Base-by-base conservation (phyloP, 2,113 vertebrate species). In the Serinus canaria region DNA sequence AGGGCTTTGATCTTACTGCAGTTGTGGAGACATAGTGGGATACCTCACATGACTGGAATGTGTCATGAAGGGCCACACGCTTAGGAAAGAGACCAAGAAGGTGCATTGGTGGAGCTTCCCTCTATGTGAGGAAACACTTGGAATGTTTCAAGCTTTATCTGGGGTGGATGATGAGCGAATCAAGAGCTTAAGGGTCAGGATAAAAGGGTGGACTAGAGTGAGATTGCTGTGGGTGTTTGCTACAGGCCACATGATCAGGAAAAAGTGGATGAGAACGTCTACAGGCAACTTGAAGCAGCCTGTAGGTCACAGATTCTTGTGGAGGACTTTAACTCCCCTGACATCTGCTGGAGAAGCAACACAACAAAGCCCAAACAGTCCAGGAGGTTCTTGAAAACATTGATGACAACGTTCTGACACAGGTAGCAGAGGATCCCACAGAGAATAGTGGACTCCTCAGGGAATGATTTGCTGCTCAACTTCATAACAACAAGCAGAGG, bases 101-200 rank as follows among this genome's bases (percentile, higher is more conserved):
- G 5, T 7, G 43, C 23, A 16, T 9, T 24, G 41, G 24, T n/a
- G 18, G 50, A 84, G 3, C 24, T 64, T 33, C 15, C 27, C 8
- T 56, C 41, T 41, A 1, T 19, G n/a, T 39, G 12, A n/a, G 28
- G 19, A 39, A 39, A 39, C 41, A 23, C 11, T 39, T 84, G 28
- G 11, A 74, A 39, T 23, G 6, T 39, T 23, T n/a, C 1, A 1
- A n/a, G 17, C 25, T 64, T 28, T 46, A 0, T 39, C 11, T 33
- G 19, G 19, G 10, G 15, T 47, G 69, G 59, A 39, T 74, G 49
- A 39, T 39, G 18, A 39, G 28, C 22, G 15, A 28, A 27, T 64
- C 0, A 0, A 47, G 58, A 74, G n/a, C 5, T 64, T 39, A 55
- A 23, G 28, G 4, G 12, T 64, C n/a, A 55, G 58, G n/a, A 84